Base-by-base conservation (phyloP, 2,797 vertebrate genomes). In the Phalanger gymnotis region DNA sequence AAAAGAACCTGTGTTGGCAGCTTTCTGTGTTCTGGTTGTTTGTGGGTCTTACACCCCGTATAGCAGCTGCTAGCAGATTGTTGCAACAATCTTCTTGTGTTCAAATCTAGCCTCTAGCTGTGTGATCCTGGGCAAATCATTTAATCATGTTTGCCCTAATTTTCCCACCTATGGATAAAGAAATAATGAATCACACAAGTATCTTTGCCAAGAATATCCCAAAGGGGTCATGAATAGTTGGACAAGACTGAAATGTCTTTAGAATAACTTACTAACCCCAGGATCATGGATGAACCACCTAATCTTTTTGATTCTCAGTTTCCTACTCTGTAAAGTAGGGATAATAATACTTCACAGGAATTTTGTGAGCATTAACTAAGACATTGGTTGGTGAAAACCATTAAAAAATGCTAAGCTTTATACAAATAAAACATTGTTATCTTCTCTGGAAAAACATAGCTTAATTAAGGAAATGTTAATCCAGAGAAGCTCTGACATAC, bases 401-500 rank as follows among this genome's bases (percentile, higher is more conserved):
- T 94, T 95, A 56, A 97, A 94, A 96, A 95, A 92, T 94, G 13
- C 3, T 96, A 40, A 81, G 11, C 28, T 96, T 94, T 90, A 40
- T 3, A 40, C 2, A 91, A 94, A 95, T 94, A n/a, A n/a, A 93
- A 96, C 66, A 40, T 1, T n/a, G 66, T 81, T 40, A 81, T 81
- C 66, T 81, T 81, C n/a, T 47, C 5, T 47, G n/a, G 19, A 7
- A 7, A 47, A 81, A 40, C 25, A 40, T 6, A 40, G n/a, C n/a
- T 73, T 40, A 40, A 73, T 73, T 81, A 81, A 81, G n/a, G 9
- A 81, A 47, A 47, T 3, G 40, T 47, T 81, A 47, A 47, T 47
- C 6, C 73, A 90, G 92, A 53, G 57, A 94, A 27, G 7, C 19
- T 47, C n/a, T 10, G 19, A 81, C 19, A 47, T 81, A 47, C 1